phyloP scores from a whole-genome alignment of 2,797 vertebrate genomes.

The Sebastes baramenuke region DNA sequence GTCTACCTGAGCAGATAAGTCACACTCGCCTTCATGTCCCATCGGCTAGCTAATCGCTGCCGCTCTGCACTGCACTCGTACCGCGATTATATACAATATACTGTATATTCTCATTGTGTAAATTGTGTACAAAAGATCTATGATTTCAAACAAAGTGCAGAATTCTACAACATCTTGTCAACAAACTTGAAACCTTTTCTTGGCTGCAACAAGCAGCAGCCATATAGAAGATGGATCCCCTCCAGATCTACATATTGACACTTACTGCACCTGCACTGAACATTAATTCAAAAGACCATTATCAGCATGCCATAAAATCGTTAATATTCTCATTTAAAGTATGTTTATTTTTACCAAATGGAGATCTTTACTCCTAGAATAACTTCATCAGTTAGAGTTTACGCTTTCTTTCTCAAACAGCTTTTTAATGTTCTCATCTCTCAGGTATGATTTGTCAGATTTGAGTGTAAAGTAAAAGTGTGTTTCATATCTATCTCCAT shows the following conservation, averaged over 20 bases:
- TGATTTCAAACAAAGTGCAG: conserved; percentile 73
- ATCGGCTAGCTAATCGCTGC: too few species aligned
- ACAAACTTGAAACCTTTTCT: background rate
- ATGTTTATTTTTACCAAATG: background rate
- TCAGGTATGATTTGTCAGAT: background rate
- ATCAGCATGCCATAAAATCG: background rate
- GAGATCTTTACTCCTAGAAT: background rate
- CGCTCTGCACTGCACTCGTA: too few species aligned
- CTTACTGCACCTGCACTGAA: background rate
- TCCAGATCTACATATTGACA: background rate
- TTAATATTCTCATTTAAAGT: background rate
- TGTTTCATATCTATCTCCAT: background rate
- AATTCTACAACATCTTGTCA: conserved; percentile 77
- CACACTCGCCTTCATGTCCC: too few species aligned
- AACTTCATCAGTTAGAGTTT: background rate
- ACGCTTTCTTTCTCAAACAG: background rate
- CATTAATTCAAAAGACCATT: background rate
- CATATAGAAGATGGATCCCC: background rate
- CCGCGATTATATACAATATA: too few species aligned
- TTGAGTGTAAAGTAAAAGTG: background rate
- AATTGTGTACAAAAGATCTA: conserved; percentile 47
- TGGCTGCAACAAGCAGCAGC: conserved; percentile 76
- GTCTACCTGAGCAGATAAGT: background rate
- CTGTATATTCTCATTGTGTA: too few species aligned
- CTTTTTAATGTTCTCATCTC: background rate